Percentiles rank a stretch among this genome's conserved stretches.
These are phyloP conservation scores for Prosapia bicincta DNA, from an alignment of 2,888 invertebrate genomes.

Conservation along the genomic window DNA sequence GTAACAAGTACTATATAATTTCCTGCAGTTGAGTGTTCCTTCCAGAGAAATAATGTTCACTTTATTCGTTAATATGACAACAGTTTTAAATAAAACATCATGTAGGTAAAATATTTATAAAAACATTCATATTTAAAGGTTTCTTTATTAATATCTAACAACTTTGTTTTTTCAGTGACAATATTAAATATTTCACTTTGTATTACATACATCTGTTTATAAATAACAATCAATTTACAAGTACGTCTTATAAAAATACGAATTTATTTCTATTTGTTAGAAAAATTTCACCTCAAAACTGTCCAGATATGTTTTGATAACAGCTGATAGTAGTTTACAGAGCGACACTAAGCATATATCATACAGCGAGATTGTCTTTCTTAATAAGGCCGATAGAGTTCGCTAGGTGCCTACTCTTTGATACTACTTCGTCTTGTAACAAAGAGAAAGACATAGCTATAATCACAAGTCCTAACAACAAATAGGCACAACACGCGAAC, in stretches of 20 bases:
- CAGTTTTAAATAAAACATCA: too few relatives aligned
- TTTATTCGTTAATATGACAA: too few relatives aligned
- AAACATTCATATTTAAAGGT: too few relatives aligned
- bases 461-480: constrained; percentile 72
- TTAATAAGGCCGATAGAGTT: constrained; percentile 33
- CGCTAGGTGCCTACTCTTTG: constrained; percentile 68
- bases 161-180: too few relatives aligned
- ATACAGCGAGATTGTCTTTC: constrained; percentile 34
- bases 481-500: constrained; percentile 74
- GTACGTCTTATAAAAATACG: not conserved
- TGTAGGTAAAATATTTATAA: too few relatives aligned
- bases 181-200: too few relatives aligned
- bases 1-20: too few relatives aligned
- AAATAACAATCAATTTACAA: too few relatives aligned
- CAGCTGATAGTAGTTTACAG: not conserved
- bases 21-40: too few relatives aligned
- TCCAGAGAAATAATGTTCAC: too few relatives aligned
- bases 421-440: constrained; percentile 74
- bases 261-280: not conserved
- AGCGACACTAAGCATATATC: constrained; percentile 8
- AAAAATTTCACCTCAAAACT: not conserved
- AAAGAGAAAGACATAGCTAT: constrained; percentile 84
- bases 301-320: not conserved
- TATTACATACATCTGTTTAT: too few relatives aligned
- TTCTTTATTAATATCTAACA: too few relatives aligned